Conservation (phyloP, 2,888 invertebrate species). For the Andrena dorsata region DNA sequence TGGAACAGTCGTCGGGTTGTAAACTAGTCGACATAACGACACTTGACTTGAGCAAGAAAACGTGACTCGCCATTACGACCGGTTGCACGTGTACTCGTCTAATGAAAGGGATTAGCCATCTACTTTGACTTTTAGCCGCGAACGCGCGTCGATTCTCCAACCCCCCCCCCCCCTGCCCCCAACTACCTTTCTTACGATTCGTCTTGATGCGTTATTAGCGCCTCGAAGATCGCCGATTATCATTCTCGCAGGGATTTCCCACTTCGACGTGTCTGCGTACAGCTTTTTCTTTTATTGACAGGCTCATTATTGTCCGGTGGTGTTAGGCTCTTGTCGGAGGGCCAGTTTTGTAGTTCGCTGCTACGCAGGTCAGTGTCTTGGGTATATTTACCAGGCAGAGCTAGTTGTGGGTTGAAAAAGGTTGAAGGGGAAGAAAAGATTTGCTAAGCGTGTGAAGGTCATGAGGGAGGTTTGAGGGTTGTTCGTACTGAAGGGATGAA, state of each 20-base stretch:
- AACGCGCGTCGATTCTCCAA: slow-evolving; percentile 5
- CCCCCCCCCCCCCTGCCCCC: slow-evolving; percentile 2
- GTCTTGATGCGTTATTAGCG: slow-evolving; percentile 24
- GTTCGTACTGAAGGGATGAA: too few species aligned
- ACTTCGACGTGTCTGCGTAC: too few species aligned
- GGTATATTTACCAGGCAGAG: too few species aligned
- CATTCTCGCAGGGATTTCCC: background rate
- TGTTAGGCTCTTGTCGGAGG: too few species aligned
- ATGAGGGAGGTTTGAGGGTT: too few species aligned
- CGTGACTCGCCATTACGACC: slow-evolving; percentile 38
- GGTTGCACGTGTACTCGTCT: slow-evolving; percentile 36
- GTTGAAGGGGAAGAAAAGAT: too few species aligned
- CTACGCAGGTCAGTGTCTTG: too few species aligned
- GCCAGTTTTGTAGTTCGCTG: too few species aligned
- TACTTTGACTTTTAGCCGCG: slow-evolving; percentile 42
- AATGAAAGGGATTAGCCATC: slow-evolving; percentile 46
- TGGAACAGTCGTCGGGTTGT: slow-evolving; percentile 16
- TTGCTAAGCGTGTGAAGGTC: too few species aligned
- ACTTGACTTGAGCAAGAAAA: slow-evolving; percentile 33
- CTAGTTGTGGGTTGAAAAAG: too few species aligned
- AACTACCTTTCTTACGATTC: slow-evolving; percentile 14
- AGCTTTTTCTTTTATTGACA: too few species aligned
- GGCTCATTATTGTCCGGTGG: too few species aligned
- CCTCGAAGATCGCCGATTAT: slow-evolving; percentile 1
- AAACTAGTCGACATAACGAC: slow-evolving; percentile 44